Percentiles rank a stretch among this genome's conserved stretches.
These are phyloP conservation scores for Clamator glandarius DNA, from an alignment of 2,797 vertebrate genomes.

Conservation along the genomic window DNA sequence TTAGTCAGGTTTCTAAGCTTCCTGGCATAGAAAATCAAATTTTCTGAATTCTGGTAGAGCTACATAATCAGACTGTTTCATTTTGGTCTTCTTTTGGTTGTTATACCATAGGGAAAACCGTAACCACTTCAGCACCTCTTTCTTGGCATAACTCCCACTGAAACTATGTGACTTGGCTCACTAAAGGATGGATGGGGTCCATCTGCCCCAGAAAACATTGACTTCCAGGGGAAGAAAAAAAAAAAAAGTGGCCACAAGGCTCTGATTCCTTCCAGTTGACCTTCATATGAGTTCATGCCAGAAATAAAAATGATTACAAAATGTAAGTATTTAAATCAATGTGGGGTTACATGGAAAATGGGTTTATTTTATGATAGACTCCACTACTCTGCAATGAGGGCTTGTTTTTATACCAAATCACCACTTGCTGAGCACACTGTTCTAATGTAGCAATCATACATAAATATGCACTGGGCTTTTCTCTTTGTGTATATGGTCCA, in stretches of 20 bases:
- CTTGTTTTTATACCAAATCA: neutral
- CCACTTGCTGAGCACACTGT: neutral
- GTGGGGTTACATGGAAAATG: neutral
- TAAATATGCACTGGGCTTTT: neutral
- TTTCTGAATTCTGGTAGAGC: neutral
- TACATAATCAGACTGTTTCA: neutral
- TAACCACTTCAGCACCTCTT: neutral
- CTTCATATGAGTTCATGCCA: neutral
- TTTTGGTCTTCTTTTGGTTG: constrained; percentile 5
- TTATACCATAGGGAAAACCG: constrained; percentile 4
- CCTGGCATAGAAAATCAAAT: neutral
- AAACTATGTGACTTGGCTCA: neutral
- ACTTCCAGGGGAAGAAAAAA: neutral
- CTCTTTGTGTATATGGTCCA: neutral
- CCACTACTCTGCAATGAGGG: neutral
- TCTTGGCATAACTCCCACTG: neutral
- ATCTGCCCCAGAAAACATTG: neutral
- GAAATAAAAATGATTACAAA: neutral
- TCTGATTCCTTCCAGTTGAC: neutral
- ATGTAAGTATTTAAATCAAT: neutral
- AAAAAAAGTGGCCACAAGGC: neutral
- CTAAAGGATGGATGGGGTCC: neutral
- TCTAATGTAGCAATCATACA: neutral
- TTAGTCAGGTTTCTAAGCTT: neutral
- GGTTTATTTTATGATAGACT: neutral